These are phyloP conservation scores for Helicoverpa zea DNA, from an alignment of 1,140 invertebrate species.

Conservation along the genomic window DNA sequence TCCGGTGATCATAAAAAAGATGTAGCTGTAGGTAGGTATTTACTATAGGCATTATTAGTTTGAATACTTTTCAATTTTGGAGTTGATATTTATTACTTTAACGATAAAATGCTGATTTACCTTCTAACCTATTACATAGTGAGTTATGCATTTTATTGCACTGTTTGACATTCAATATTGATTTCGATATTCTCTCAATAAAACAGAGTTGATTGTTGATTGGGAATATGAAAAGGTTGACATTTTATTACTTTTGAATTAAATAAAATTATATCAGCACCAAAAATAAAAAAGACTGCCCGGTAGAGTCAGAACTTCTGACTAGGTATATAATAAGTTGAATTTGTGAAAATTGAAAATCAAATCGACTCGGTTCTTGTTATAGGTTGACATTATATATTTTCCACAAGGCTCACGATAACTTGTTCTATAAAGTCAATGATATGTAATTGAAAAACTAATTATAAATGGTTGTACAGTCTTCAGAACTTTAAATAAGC, in stretches of 20 bases:
- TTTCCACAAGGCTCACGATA: too few relatives aligned
- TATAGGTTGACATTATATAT: too few relatives aligned
- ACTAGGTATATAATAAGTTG: too few relatives aligned
- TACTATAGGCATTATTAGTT: not conserved
- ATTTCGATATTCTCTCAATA: not conserved
- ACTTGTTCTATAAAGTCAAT: too few relatives aligned
- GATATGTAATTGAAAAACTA: too few relatives aligned
- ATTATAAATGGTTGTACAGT: too few relatives aligned
- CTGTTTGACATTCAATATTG: conserved; percentile 23
- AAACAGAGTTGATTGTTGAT: not conserved
- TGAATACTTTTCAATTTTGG: not conserved
- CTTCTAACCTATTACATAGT: not conserved
- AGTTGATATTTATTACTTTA: conserved; percentile 1
- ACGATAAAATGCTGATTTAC: conserved; percentile 22
- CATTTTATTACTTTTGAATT: not conserved
- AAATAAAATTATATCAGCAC: too few relatives aligned
- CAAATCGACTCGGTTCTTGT: too few relatives aligned
- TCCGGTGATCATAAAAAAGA: conserved; percentile 8
- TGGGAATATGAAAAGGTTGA: not conserved
- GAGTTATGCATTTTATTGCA: conserved; percentile 19
- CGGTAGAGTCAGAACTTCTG: too few relatives aligned
- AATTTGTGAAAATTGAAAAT: too few relatives aligned
- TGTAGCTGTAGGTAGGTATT: not conserved
- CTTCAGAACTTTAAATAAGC: too few relatives aligned
- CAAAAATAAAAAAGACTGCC: too few relatives aligned